Evolutionary conservation across 2,888 invertebrate genomes (phyloP), one percentile per base, ranked within the genome.

Genomic region (Eupithecia pulchellata): DNA sequence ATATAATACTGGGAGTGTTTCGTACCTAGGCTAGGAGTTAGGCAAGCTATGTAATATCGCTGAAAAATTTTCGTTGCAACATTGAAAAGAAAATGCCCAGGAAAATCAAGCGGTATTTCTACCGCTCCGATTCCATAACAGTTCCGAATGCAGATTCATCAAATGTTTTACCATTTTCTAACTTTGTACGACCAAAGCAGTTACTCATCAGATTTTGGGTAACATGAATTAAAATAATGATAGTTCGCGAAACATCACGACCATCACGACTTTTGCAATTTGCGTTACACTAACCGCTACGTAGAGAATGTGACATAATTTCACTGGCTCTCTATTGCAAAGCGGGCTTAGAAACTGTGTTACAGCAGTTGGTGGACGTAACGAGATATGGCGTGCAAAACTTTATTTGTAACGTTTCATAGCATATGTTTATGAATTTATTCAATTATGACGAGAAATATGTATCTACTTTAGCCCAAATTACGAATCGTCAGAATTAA

Each of bases 281-380:
- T 79, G 82, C 84, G 84, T 83, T 86, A 85, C 86, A 85, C 79
- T 85, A 84, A 83, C 84, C 81, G 80, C 84, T 85, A 83, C 80
- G 81, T 81, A 80, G 83, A 83, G 83, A 86, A 85, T 87, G 86
- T 88, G 86, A 88, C 88, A 87, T 88, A 88, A 88, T 86, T 85
- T 84, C 79, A 79, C 82, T 82, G 80, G 82, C 81, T 83, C 80
- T 78, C 81, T 77, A 78, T 75, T 77, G 76, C 79, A 71, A 71
- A 71, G 81, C 77, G 77, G 81, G 79, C 82, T 81, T 82, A 81
- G 81, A 83, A 84, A 84, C 79, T 82, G 76, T 75, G 75, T 76
- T 78, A 76, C 79, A 77, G 78, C 77, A 77, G 75, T 70, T 73
- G 60, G 73, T 67, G 69, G 62, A 75, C 70, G 74, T 73, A 74